Conservation (phyloP, 1,140 invertebrate species). For the Pemphigus obesinymphae region DNA sequence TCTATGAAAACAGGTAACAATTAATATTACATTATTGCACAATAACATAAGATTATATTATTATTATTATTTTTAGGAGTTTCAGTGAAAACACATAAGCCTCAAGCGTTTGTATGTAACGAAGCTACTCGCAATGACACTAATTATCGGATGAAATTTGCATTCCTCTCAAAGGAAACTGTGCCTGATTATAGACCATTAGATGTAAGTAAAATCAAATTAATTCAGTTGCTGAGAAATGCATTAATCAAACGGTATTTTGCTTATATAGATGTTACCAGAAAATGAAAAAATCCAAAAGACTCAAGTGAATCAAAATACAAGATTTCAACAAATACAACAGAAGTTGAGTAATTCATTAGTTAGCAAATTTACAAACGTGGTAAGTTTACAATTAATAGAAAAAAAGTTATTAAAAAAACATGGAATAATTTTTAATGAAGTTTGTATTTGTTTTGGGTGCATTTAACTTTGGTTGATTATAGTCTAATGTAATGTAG, state of each 20-base stretch:
- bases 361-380: slow-evolving; percentile 46
- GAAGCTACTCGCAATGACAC: slow-evolving; percentile 55
- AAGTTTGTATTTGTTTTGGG: background rate
- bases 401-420: background rate
- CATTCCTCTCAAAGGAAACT: slow-evolving; percentile 74
- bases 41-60: background rate
- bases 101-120: slow-evolving; percentile 59
- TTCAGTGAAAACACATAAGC: slow-evolving; percentile 67
- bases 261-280: slow-evolving; percentile 43
- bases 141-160: slow-evolving; percentile 79
- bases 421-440: background rate
- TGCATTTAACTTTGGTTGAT: no score
- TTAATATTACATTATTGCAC: background rate
- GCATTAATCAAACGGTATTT: background rate
- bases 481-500: no score
- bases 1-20: slow-evolving; percentile 71
- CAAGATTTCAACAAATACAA: slow-evolving; percentile 70
- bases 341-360: slow-evolving; percentile 61
- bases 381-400: background rate
- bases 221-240: background rate
- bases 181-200: slow-evolving; percentile 76
- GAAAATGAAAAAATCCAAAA: slow-evolving; percentile 65
- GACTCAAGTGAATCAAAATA: slow-evolving; percentile 68
- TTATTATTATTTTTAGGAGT: slow-evolving; percentile 53
- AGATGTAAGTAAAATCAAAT: slow-evolving; percentile 50